Evolutionary conservation across 2,797 vertebrate genomes (phyloP).

Genomic region (Cyprinella venusta): DNA sequence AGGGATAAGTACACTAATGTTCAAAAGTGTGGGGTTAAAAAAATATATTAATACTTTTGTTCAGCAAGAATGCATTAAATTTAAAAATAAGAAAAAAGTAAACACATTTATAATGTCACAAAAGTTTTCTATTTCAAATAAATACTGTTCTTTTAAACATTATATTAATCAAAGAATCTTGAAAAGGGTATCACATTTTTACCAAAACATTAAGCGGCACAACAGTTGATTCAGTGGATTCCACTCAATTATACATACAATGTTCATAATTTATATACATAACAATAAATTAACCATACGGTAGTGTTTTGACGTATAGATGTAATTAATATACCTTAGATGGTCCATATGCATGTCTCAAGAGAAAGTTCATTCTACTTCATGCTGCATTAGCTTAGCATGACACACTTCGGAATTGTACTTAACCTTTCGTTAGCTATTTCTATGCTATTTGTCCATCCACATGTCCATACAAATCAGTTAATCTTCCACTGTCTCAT

Average conservation of each 20-base stretch:
- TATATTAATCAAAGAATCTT: neutral
- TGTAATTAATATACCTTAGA: neutral
- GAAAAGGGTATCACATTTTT: too few species aligned
- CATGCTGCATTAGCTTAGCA: neutral
- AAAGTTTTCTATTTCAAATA: neutral
- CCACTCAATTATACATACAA: too few species aligned
- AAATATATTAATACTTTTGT: neutral
- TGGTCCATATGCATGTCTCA: neutral
- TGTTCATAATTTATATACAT: neutral
- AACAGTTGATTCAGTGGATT: neutral
- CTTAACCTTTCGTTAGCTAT: neutral
- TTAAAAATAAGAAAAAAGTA: neutral
- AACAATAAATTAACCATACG: neutral
- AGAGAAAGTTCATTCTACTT: neutral
- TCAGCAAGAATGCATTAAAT: neutral
- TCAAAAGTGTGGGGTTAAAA: neutral
- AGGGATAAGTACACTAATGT: neutral
- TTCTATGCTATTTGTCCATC: neutral
- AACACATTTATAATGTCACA: neutral
- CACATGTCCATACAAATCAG: neutral
- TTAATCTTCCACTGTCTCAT: neutral
- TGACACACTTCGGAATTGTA: neutral
- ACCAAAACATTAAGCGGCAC: too few species aligned
- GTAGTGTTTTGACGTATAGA: neutral
- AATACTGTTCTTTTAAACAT: neutral